Base-by-base conservation (phyloP, 2,888 invertebrate genomes). In the Aproaerema taeniolella region DNA sequence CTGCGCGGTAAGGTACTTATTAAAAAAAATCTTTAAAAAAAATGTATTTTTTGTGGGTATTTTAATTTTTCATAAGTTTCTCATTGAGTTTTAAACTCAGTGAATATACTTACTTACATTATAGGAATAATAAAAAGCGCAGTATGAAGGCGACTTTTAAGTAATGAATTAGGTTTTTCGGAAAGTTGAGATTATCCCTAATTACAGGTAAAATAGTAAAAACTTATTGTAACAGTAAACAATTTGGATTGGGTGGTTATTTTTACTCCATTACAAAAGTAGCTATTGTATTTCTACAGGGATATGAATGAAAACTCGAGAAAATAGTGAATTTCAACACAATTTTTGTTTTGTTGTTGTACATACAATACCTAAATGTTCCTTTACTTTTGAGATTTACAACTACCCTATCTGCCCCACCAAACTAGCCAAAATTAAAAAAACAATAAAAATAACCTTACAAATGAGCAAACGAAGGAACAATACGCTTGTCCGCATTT, bases 381-480 rank as follows among this genome's bases (percentile, higher is more conserved):
- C 20, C 5, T 20, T 6, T 8, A 4, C 8, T 6, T 8, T 20
- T 8, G 20, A 20, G 8, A 20, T 20, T 20, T 8, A 4, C 8
- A 6, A 4, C 20, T 20, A 6, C 20, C 20, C 8, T 20, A 20
- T 20, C 20, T 8, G 8, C 20, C 4, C 8, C 20, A 4, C 20
- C 4, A 6, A 20, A 20, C 20, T 20, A 20, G 8, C 8, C 20
- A 20, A 20, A 20, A 6, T 8, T 6, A 4, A 26, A 6, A 26
- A 26, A 26, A n/a, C n/a, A 26, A 26, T 26, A 26, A 26, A 26
- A 26, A 26, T 20, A 8, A 26, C 20, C 4, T 20, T 8, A 8
- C 20, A 35, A 35, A 35, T 9, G 35, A 35, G 35, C 35, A n/a
- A 35, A 14, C 11, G 31, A 26, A 11, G 12, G 10, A 26, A 14